Percentiles rank a stretch among this genome's conserved stretches.
These are phyloP conservation scores for Labrus mixtus DNA, from an alignment of 2,113 vertebrate genomes.

Conservation along the genomic window DNA sequence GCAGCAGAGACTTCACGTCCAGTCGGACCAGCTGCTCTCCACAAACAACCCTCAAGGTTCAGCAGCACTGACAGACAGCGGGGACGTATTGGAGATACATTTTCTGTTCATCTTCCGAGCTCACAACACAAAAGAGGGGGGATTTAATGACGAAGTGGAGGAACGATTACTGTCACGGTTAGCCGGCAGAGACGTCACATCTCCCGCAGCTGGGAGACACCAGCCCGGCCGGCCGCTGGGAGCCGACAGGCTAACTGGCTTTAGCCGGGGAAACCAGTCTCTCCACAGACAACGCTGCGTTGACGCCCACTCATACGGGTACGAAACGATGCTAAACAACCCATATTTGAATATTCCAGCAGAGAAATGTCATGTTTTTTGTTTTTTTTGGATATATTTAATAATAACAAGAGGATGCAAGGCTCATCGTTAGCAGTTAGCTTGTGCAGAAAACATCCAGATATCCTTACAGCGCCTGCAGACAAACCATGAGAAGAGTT, in stretches of 20 bases:
- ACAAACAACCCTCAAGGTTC: constrained; percentile 26
- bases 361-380: background rate
- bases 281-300: constrained; percentile 5
- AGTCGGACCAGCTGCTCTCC: constrained; percentile 26
- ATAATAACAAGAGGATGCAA: background rate
- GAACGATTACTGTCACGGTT: constrained; percentile 32
- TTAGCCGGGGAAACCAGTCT: constrained; percentile 35
- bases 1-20: constrained; percentile 58
- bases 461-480: constrained; percentile 2
- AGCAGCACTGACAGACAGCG: background rate
- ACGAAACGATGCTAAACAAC: background rate
- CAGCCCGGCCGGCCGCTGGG: constrained; percentile 32
- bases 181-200: constrained; percentile 36
- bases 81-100: constrained; percentile 1
- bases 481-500: background rate
- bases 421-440: constrained; percentile 51
- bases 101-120: background rate
- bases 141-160: constrained; percentile 44
- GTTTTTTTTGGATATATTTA: background rate
- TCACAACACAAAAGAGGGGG: constrained; percentile 14
- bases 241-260: constrained; percentile 33
- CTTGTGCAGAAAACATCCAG: constrained; percentile 31
- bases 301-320: constrained; percentile 26
- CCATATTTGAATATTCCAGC: accelerated
- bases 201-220: constrained; percentile 57